Evolutionary conservation across 1,140 invertebrate species (phyloP), one percentile per base, ranked within the genome.

Genomic region (Drosophila ercepeae): DNA sequence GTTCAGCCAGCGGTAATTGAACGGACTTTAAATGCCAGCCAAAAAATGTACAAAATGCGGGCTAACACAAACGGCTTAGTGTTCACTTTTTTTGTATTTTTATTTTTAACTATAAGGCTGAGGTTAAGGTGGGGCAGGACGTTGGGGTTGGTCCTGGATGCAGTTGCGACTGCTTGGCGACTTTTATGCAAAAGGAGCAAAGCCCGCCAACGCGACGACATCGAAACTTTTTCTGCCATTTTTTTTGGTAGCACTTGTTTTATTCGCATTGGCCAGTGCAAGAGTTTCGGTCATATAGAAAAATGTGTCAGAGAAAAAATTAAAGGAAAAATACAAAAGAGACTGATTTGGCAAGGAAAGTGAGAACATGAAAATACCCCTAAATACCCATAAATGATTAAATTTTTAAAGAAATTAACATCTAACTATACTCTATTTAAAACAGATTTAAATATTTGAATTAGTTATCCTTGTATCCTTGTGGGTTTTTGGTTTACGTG

Each of bases 151-250:
- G 49, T 9, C 13, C 23, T n/a, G 34, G 52, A 50, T 71, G 67
- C 34, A 59, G 49, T 72, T 52, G 68, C 65, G 69, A 74, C 71
- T 52, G 39, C 32, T 53, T 54, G 72, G 71, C 61, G 71, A 75
- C 70, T 75, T 52, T 67, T 59, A 75, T 75, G 72, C 73, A 69
- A 75, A 75, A 61, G 71, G 55, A 73, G 51, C 45, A 49, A 42
- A 39, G 58, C 41, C 58, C 55, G 50, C 49, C 70, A 50, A 67
- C 54, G 48, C 70, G 39, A 48, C 70, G 68, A 73, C 69, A 74
- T 54, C 36, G 51, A 57, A 73, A 54, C 36, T 63, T 65, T 74
- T 64, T 3, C 34, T 21, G 32, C 44, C 19, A 41, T 61, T 67
- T 65, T 45, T 67, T 67, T 52, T 19, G 36, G 14, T 21, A 25